phyloP scores from a whole-genome alignment of 2,113 vertebrate species.

The Poecilia latipinna region DNA sequence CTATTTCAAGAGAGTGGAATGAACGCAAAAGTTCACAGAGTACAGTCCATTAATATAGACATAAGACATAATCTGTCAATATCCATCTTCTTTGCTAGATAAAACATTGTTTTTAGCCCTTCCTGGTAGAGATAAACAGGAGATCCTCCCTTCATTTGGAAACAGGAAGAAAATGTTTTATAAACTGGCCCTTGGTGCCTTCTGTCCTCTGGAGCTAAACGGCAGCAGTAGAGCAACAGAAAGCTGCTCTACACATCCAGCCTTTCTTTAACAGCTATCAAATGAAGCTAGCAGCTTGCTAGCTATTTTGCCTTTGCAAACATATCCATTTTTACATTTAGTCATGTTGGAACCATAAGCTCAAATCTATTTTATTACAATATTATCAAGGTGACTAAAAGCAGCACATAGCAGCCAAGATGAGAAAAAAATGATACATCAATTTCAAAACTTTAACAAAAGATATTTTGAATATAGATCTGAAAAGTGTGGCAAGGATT shows the following conservation, averaged over 20 bases:
- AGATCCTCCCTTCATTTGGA: slow-evolving; percentile 15
- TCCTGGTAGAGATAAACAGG: slow-evolving; percentile 4
- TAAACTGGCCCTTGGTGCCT: slow-evolving; percentile 47
- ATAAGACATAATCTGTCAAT: slow-evolving; percentile 11
- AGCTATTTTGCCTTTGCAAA: too few relatives aligned
- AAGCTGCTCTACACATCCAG: slow-evolving; percentile 24
- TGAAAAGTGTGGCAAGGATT: too few relatives aligned
- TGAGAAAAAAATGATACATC: too few relatives aligned
- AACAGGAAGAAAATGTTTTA: slow-evolving; percentile 44
- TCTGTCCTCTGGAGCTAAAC: slow-evolving; percentile 10
- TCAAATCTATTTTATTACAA: too few relatives aligned
- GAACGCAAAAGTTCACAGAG: slow-evolving; percentile 12
- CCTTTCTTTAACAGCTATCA: slow-evolving; percentile 20
- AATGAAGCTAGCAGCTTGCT: too few relatives aligned
- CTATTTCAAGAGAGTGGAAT: slow-evolving; percentile 45
- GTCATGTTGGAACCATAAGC: too few relatives aligned
- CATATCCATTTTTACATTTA: too few relatives aligned
- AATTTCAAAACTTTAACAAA: too few relatives aligned
- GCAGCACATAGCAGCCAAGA: too few relatives aligned
- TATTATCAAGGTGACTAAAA: too few relatives aligned
- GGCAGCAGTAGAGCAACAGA: slow-evolving; percentile 21
- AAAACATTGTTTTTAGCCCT: slow-evolving; percentile 7
- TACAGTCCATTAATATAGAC: slow-evolving; percentile 20
- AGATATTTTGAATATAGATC: too few relatives aligned
- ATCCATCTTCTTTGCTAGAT: neutral